Evolutionary conservation across 1,140 invertebrate genomes (phyloP).

Genomic region (Apis mellifera): DNA sequence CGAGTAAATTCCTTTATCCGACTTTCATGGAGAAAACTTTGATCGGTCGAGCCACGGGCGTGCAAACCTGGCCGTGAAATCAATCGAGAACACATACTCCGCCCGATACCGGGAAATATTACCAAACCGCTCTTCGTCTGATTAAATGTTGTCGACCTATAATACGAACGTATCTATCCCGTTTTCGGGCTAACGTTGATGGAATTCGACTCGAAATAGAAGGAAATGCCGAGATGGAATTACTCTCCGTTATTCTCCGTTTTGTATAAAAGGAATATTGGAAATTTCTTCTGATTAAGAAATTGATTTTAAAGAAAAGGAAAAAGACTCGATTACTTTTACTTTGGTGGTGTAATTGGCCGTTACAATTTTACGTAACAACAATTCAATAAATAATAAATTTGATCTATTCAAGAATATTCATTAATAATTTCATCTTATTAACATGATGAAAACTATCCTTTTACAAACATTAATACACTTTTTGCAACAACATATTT

Average conservation of each 20-base stretch:
- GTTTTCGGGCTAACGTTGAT: not conserved
- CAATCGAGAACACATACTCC: not conserved
- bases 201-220: not conserved
- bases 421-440: no score
- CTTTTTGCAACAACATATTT: no score
- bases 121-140: not conserved
- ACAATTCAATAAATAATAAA: no score
- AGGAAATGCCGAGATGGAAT: not conserved
- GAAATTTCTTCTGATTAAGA: no score
- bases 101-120: not conserved
- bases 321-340: no score
- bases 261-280: no score
- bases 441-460: no score
- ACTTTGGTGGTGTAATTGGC: no score
- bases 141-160: constrained; percentile 6
- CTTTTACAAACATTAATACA: no score
- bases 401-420: no score
- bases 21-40: not conserved
- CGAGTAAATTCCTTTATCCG: not conserved
- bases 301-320: no score
- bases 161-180: not conserved
- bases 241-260: not conserved
- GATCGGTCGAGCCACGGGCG: not conserved
- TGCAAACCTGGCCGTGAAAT: not conserved
- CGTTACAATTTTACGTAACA: no score